These are phyloP conservation scores for Tanaodytes sp. DNA, from an alignment of 2,888 invertebrate genomes.

Conservation along the genomic window DNA sequence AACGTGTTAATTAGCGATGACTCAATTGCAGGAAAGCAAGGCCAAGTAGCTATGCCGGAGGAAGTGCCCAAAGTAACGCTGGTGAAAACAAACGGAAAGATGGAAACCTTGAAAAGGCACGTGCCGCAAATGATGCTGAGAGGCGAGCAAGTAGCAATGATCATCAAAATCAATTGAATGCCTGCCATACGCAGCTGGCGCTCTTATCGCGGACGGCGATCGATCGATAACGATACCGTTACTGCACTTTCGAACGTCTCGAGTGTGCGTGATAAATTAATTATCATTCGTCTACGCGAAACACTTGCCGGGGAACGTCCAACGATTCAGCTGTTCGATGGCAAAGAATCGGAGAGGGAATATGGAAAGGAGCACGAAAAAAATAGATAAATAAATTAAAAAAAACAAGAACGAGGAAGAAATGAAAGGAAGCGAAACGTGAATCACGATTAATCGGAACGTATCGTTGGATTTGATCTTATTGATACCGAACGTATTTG, in stretches of 20 bases:
- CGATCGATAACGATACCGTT: conserved; percentile 34
- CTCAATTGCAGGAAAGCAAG: conserved; percentile 18
- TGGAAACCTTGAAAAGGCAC: conserved; percentile 80
- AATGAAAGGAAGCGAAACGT: too few species aligned
- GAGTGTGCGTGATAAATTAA: conserved; percentile 30
- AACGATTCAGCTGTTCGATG: too few species aligned
- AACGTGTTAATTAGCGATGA: too few species aligned
- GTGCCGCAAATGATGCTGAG: conserved; percentile 82
- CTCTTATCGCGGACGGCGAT: conserved; percentile 27
- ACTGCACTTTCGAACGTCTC: conserved; percentile 33
- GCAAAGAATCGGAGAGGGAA: too few species aligned
- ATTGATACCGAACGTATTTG: too few species aligned
- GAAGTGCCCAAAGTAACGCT: conserved; percentile 77
- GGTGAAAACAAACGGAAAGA: conserved; percentile 77
- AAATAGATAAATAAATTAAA: too few species aligned
- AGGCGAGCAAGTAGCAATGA: conserved; percentile 83
- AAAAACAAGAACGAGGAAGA: too few species aligned
- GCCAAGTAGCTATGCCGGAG: conserved; percentile 66
- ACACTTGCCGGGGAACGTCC: too few species aligned
- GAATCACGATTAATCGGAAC: too few species aligned
- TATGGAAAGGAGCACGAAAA: too few species aligned
- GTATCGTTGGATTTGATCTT: too few species aligned
- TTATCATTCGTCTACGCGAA: too few species aligned
- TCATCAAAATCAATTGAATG: conserved; percentile 70
- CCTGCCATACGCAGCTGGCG: conserved; percentile 19